Conservation (phyloP, 2,888 invertebrate genomes). For the Megastigmus dorsalis region DNA sequence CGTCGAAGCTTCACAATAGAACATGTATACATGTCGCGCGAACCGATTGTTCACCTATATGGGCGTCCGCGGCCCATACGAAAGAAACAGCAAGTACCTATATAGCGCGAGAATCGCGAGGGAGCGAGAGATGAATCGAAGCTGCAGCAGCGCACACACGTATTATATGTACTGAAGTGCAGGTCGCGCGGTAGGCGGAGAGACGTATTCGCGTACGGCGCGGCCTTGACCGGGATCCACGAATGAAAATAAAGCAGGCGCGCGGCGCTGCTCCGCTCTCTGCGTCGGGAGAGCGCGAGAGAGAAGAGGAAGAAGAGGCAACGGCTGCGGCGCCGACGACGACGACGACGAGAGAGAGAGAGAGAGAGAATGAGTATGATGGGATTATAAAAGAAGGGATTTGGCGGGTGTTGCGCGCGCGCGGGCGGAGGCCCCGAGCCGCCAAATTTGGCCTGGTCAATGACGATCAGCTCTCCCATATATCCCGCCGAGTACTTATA, state of each 20-base stretch:
- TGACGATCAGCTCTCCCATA: not conserved
- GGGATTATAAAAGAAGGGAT: too few relatives aligned
- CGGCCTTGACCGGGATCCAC: conserved; percentile 53
- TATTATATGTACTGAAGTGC: not conserved
- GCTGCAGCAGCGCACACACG: not conserved
- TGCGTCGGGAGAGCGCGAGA: too few relatives aligned
- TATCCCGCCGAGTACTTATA: too few relatives aligned
- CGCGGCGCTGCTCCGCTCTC: too few relatives aligned
- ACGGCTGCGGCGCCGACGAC: too few relatives aligned
- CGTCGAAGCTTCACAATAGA: too few relatives aligned
- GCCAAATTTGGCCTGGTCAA: conserved; percentile 46
- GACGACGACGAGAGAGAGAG: not conserved
- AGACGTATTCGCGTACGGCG: conserved; percentile 3
- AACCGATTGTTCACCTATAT: too few relatives aligned
- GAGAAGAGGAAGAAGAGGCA: not conserved
- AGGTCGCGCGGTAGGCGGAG: too few relatives aligned
- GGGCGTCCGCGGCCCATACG: too few relatives aligned
- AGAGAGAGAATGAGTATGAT: not conserved
- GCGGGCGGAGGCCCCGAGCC: not conserved
- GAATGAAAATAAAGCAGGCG: conserved; percentile 51
- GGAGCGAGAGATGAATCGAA: conserved; percentile 35
- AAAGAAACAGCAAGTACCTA: not conserved
- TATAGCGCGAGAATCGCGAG: not conserved
- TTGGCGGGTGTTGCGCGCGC: not conserved
- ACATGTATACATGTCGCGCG: too few relatives aligned